Base-by-base conservation (phyloP, 2,797 vertebrate species). In the Tamandua tetradactyla region DNA sequence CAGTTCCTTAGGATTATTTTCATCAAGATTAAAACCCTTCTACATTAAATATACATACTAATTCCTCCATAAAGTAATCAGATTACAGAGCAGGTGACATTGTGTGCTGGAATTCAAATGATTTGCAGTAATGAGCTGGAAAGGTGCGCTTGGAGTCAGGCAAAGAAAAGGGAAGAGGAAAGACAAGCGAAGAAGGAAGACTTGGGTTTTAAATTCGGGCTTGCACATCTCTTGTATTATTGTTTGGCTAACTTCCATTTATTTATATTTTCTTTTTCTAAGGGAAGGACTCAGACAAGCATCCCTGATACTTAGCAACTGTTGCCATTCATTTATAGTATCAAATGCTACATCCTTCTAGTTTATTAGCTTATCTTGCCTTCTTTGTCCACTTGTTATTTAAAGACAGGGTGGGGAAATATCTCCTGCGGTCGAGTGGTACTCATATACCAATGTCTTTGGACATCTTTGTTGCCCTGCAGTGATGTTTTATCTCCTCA, bases 31-130 rank as follows among this genome's bases (percentile, higher is more conserved):
- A 99, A 99, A 98, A 98, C 98, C 98, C 98, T 98, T 98, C 98
- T 98, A 98, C 99, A 99, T 99, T 99, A 99, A 99, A 99, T 99
- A 99, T 99, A 99, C 99, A 99, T 99, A 99, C 99, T 99, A 99
- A 99, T 99, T 99, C 99, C 97, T 98, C 98, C 98, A 98, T 98
- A 99, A 99, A 99, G 99, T 99, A 99, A 99, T 99, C 99, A 98
- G 99, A 99, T 99, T 99, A 99, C 99, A 99, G 99, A 98, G 99
- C 99, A 99, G 99, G 99, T 99, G 99, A 99, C 99, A 99, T 98
- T 98, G 98, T 98, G 98, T 98, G 97, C 98, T 98, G 98, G 98
- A 98, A 98, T 98, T 98, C 98, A 99, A 99, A 99, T 98, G 98
- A 99, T 98, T 98, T 98, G 98, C 98, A 98, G 98, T 99, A 99